A percentile compares a stretch with the other conserved stretches of the same genome.
phyloP scores from a whole-genome alignment of 2,888 invertebrate genomes.

The Hirtodrosophila confusa region DNA sequence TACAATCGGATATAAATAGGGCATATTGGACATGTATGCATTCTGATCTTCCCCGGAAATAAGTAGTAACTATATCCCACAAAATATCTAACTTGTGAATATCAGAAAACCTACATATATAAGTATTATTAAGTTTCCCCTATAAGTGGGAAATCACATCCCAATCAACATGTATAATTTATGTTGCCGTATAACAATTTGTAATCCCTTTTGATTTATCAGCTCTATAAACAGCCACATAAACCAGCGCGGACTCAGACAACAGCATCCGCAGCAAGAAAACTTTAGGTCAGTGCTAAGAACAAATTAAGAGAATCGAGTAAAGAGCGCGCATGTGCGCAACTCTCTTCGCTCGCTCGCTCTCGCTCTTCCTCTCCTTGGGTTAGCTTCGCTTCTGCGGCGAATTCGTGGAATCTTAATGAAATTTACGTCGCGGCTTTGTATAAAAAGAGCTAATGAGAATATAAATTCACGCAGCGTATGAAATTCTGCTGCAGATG shows the following conservation, averaged over 20 bases:
- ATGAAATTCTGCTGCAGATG: conserved; percentile 61
- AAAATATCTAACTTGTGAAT: no score
- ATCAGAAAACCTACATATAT: no score
- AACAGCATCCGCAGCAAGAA: conserved; percentile 36
- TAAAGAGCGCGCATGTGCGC: conserved; percentile 53
- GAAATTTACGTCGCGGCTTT: conserved; percentile 57
- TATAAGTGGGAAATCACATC: no score
- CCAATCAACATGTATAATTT: no score
- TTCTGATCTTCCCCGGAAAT: no score
- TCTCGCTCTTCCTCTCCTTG: background rate
- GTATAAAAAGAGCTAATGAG: conserved; percentile 73
- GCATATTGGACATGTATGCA: no score
- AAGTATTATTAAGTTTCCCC: no score
- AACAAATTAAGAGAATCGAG: background rate
- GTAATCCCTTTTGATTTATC: background rate
- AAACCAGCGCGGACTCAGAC: conserved; percentile 36
- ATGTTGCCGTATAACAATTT: no score
- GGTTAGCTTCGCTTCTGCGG: conserved; percentile 33
- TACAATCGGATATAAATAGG: no score
- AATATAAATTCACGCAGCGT: conserved; percentile 68
- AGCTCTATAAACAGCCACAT: background rate
- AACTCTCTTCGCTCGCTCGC: background rate
- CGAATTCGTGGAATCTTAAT: conserved; percentile 64
- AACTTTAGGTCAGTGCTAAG: conserved; percentile 60
- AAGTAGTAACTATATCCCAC: no score